A percentile compares a stretch with the other conserved stretches of the same genome.
phyloP scores from a whole-genome alignment of 2,797 vertebrate genomes.

The Threskiornis aethiopicus region DNA sequence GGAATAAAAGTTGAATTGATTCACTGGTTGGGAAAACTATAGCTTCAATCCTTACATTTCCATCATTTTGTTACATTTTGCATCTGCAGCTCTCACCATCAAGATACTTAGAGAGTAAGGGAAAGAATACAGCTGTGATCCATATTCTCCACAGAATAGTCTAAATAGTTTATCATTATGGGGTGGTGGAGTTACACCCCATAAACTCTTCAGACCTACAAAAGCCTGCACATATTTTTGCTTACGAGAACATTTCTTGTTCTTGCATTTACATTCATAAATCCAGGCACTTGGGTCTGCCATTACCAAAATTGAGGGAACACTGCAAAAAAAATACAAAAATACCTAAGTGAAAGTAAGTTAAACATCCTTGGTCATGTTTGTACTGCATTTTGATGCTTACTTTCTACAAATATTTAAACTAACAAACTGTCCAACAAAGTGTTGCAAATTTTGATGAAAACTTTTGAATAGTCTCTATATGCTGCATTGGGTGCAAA shows the following conservation, averaged over 20 bases:
- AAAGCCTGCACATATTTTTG: neutral
- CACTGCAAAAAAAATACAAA: neutral
- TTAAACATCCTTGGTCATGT: neutral
- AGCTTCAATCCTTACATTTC: neutral
- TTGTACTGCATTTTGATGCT: neutral
- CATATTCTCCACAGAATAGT: neutral
- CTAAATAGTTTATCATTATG: neutral
- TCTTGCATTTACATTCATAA: neutral
- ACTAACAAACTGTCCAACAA: neutral
- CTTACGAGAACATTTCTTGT: neutral
- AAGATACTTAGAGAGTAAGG: neutral
- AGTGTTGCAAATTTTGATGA: neutral
- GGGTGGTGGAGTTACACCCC: neutral
- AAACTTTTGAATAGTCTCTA: neutral
- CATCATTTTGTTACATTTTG: neutral
- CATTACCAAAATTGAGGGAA: neutral
- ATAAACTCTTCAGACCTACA: neutral
- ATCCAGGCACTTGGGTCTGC: neutral
- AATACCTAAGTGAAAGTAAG: neutral
- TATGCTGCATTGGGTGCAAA: neutral
- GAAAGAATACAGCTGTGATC: neutral
- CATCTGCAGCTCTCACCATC: neutral
- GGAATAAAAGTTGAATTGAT: neutral
- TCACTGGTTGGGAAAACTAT: neutral
- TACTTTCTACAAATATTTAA: neutral